These are phyloP conservation scores for Drosophila siamana DNA, from an alignment of 2,888 invertebrate species.

Conservation along the genomic window DNA sequence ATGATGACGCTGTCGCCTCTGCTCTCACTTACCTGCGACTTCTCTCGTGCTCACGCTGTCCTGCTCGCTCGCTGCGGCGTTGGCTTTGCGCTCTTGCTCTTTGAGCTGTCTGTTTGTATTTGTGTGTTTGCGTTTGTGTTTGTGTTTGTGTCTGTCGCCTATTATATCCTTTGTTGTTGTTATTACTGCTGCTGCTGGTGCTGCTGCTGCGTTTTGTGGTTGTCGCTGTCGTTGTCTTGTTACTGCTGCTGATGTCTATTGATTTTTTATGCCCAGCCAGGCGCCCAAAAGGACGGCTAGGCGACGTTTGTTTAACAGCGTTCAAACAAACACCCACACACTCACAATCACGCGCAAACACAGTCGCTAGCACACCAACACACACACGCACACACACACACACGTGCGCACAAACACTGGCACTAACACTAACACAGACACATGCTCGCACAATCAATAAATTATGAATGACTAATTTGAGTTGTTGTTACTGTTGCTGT, in stretches of 20 bases:
- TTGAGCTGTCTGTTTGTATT: constrained; percentile 4
- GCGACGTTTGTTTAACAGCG: constrained; percentile 55
- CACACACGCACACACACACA: constrained; percentile 2
- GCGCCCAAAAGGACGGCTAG: constrained; percentile 46
- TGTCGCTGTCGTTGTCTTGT: constrained; percentile 39
- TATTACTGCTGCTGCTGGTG: constrained; percentile 28
- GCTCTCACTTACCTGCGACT: constrained; percentile 44
- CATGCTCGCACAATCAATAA: constrained; percentile 56
- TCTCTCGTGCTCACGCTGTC: constrained; percentile 4
- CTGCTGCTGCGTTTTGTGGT: constrained; percentile 12
- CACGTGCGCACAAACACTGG: constrained; percentile 1
- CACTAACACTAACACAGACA: constrained; percentile 12
- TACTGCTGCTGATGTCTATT: constrained; percentile 38
- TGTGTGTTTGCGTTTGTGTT: not conserved
- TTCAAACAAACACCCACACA: constrained; percentile 26
- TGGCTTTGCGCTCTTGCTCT: constrained; percentile 10
- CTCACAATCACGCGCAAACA: not conserved
- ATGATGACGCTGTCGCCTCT: constrained; percentile 32
- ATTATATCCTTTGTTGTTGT: constrained; percentile 47
- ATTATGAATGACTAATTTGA: constrained; percentile 63
- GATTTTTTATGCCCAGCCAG: constrained; percentile 48
- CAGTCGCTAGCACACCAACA: not conserved
- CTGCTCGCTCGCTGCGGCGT: not conserved
- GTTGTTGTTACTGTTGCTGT: constrained; percentile 44
- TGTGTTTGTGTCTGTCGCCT: constrained; percentile 40